phyloP scores from a whole-genome alignment of 2,113 vertebrate genomes.

The Peromyscus leucopus region DNA sequence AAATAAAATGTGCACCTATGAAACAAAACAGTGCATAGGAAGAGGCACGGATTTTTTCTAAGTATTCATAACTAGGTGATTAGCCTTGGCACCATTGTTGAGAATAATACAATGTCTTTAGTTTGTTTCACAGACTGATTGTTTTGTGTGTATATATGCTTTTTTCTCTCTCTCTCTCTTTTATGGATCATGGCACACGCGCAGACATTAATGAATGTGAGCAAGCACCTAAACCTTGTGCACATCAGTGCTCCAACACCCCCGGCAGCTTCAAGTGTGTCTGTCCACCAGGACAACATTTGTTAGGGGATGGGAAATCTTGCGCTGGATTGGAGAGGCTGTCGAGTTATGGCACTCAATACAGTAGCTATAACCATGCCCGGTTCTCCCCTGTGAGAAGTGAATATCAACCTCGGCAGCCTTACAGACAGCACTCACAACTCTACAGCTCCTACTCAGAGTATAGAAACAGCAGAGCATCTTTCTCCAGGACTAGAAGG shows the following conservation, averaged over 20 bases:
- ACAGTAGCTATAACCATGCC: slow-evolving; percentile 91
- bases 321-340: slow-evolving; percentile 97
- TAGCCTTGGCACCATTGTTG: slow-evolving; percentile 48
- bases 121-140: slow-evolving; percentile 87
- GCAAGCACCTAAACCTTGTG: slow-evolving; percentile 94
- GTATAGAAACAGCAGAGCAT: slow-evolving; percentile 88
- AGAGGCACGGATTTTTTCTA: neutral
- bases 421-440: slow-evolving; percentile 95
- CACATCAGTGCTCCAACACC: slow-evolving; percentile 95
- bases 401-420: slow-evolving; percentile 90
- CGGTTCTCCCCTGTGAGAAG: slow-evolving; percentile 90
- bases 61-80: neutral
- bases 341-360: slow-evolving; percentile 91
- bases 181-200: slow-evolving; percentile 89
- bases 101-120: slow-evolving; percentile 64
- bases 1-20: neutral
- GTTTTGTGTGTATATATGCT: slow-evolving; percentile 80
- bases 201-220: slow-evolving; percentile 99
- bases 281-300: slow-evolving; percentile 94
- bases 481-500: slow-evolving; percentile 89
- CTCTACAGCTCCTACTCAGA: slow-evolving; percentile 93
- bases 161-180: slow-evolving; percentile 83
- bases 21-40: neutral
- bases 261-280: slow-evolving; percentile 97
- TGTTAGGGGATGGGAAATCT: slow-evolving; percentile 98